Evolutionary conservation across 1,140 invertebrate species (phyloP).

Genomic region (Penaeus vannamei): DNA sequence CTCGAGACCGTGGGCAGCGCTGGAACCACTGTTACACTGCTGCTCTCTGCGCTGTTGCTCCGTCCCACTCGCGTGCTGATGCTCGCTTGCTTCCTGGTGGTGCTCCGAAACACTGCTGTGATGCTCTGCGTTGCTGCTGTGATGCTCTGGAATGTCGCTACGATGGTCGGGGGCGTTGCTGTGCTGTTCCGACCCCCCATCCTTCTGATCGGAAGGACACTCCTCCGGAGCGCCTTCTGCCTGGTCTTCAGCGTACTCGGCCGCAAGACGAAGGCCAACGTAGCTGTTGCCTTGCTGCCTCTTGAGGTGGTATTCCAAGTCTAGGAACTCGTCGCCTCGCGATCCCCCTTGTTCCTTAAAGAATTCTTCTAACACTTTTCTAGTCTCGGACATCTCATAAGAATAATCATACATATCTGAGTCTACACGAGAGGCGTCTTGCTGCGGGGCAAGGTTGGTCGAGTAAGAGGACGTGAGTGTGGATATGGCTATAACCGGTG

Average conservation of each 20-base stretch:
- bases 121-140: conserved; percentile 30
- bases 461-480: conserved; percentile 67
- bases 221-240: conserved; percentile 48
- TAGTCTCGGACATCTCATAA: conserved; percentile 91
- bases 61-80: neutral
- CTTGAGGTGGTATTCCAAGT: conserved; percentile 84
- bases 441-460: conserved; percentile 52
- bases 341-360: conserved; percentile 81
- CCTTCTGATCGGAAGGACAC: conserved; percentile 34
- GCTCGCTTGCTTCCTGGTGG: neutral
- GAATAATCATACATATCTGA: conserved; percentile 75
- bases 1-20: conserved; percentile 39
- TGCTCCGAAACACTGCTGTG: neutral
- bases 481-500: conserved; percentile 65
- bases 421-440: conserved; percentile 31
- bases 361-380: conserved; percentile 92
- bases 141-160: conserved; percentile 2
- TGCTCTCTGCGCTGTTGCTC: conserved; percentile 31
- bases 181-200: conserved; percentile 52
- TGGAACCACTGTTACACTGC: conserved; percentile 16
- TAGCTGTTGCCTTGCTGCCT: conserved; percentile 84
- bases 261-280: conserved; percentile 84
- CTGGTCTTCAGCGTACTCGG: conserved; percentile 74
- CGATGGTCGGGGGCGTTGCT: conserved; percentile 35
- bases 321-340: conserved; percentile 74